Percentiles rank a stretch among this genome's conserved stretches.
phyloP scores from a whole-genome alignment of 2,797 vertebrate genomes.

The Geotrypetes seraphini region DNA sequence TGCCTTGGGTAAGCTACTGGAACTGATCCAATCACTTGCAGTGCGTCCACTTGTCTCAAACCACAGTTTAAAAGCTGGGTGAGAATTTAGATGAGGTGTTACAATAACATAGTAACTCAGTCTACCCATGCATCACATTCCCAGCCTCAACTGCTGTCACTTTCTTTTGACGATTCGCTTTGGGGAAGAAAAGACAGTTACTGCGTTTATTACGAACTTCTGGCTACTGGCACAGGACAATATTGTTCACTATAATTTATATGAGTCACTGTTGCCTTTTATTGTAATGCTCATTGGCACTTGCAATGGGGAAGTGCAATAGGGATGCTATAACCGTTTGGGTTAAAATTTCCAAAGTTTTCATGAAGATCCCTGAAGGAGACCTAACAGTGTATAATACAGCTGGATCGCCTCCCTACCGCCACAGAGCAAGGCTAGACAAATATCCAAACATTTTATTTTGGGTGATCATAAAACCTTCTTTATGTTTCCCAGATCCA shows the following conservation, averaged over 20 bases:
- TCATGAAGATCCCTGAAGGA: too few species aligned
- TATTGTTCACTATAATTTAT: not conserved
- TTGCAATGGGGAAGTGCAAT: too few species aligned
- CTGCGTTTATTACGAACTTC: slow-evolving; percentile 7
- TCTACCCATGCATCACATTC: slow-evolving; percentile 12
- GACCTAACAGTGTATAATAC: too few species aligned
- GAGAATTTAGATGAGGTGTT: slow-evolving; percentile 37
- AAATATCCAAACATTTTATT: too few species aligned
- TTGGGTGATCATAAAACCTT: too few species aligned
- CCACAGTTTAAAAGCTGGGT: slow-evolving; percentile 7
- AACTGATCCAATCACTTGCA: slow-evolving; percentile 7
- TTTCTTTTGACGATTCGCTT: slow-evolving; percentile 26
- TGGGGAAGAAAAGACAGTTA: slow-evolving; percentile 13
- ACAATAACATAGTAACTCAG: slow-evolving; percentile 16
- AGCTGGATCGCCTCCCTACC: too few species aligned
- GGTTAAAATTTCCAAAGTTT: too few species aligned
- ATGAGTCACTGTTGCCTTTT: not conserved
- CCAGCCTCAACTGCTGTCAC: slow-evolving; percentile 15
- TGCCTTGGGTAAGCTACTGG: slow-evolving; percentile 8
- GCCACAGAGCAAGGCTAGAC: too few species aligned
- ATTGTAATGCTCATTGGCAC: not conserved
- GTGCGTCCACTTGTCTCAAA: slow-evolving; percentile 20
- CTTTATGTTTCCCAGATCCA: too few species aligned
- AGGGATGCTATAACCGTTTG: too few species aligned
- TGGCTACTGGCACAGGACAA: not conserved